phyloP scores from a whole-genome alignment of 2,888 invertebrate genomes.

The Hyles lineata region DNA sequence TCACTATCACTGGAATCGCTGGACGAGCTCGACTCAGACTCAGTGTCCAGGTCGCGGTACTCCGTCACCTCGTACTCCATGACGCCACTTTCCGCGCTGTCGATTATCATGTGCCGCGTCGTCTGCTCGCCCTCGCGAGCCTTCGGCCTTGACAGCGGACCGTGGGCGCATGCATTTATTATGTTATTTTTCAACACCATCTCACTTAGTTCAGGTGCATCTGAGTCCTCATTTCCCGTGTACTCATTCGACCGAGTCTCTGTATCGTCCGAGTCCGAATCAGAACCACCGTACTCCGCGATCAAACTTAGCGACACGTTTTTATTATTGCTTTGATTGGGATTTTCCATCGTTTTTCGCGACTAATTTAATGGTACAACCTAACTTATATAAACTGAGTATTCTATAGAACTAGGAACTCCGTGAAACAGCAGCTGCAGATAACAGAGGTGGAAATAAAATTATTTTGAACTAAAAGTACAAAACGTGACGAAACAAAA shows the following conservation, averaged over 20 bases:
- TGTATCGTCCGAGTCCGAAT: constrained; percentile 76
- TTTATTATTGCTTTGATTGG: constrained; percentile 75
- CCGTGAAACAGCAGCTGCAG: neutral
- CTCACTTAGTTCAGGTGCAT: constrained; percentile 73
- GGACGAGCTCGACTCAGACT: constrained; percentile 66
- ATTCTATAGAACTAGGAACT: constrained; percentile 1
- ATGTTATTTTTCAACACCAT: constrained; percentile 82
- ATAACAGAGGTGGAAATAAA: constrained; percentile 29
- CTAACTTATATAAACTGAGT: constrained; percentile 31
- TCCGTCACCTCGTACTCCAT: constrained; percentile 78
- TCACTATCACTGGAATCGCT: constrained; percentile 76
- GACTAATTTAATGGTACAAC: constrained; percentile 46
- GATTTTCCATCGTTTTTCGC: constrained; percentile 74
- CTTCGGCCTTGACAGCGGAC: constrained; percentile 65
- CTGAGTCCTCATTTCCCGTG: constrained; percentile 65
- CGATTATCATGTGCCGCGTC: constrained; percentile 78
- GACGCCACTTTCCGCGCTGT: constrained; percentile 72
- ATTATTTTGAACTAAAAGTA: constrained; percentile 48
- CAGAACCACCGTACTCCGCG: constrained; percentile 76
- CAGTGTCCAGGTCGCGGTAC: constrained; percentile 72
- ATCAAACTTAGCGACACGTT: constrained; percentile 79
- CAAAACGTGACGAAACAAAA: constrained; percentile 44
- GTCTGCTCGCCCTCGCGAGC: constrained; percentile 62
- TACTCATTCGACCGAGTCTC: constrained; percentile 61
- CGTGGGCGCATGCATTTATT: constrained; percentile 81